Conservation (phyloP, 2,113 vertebrate species). For the Rhizomys pruinosus region DNA sequence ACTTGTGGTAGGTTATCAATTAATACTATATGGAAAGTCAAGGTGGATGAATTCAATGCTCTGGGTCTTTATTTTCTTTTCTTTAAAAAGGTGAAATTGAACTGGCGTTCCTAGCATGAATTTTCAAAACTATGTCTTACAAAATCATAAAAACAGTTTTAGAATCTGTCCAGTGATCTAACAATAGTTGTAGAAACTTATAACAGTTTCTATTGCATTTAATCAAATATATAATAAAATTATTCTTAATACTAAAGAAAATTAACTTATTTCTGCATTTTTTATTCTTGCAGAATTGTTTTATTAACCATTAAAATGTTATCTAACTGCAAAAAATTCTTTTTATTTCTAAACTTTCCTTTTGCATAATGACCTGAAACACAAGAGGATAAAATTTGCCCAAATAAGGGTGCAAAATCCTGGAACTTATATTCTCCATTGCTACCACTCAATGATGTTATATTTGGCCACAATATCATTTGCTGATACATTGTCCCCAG, state of each 20-base stretch:
- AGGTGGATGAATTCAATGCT: not conserved
- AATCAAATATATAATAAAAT: not conserved
- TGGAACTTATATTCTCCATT: constrained; percentile 7
- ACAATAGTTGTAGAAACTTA: not conserved
- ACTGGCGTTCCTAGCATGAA: not conserved
- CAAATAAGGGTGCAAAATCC: not conserved
- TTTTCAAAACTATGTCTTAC: not conserved
- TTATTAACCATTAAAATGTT: constrained; percentile 16
- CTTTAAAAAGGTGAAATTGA: not conserved
- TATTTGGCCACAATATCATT: constrained; percentile 9
- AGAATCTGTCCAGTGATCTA: not conserved
- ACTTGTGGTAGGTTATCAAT: not conserved
- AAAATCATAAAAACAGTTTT: not conserved
- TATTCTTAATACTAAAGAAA: not conserved
- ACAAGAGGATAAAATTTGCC: not conserved
- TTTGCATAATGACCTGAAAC: not conserved
- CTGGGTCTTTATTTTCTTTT: not conserved
- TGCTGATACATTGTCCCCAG: not conserved
- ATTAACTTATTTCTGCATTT: not conserved
- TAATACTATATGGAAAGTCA: not conserved
- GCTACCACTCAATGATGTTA: not conserved
- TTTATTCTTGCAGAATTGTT: not conserved
- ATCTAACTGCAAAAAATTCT: not conserved
- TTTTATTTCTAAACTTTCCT: not conserved
- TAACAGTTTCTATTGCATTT: not conserved